Base-by-base conservation (phyloP, 2,888 invertebrate genomes). In the Cancer borealis region DNA sequence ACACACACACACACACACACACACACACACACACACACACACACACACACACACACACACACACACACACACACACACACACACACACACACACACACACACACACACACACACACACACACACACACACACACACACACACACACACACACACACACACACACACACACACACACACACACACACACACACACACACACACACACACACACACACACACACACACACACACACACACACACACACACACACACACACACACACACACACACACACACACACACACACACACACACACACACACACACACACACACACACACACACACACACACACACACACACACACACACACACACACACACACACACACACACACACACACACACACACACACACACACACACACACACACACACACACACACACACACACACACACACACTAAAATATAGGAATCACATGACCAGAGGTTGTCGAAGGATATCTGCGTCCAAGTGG, bases 261-360 rank as follows among this genome's bases (percentile, higher is more conserved):
- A 47, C 49, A 5, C 47, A 47, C 49, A 12, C 90, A 47, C 49
- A 45, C 90, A 47, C 49, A 5, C 90, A 90, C 97, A 12, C 54
- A 1, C 47, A 45, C 54, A 21, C 47, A 8, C 90, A 90, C 54
- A 6, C 54, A 90, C 54, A 45, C 90, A 46, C 47, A 45, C 54
- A 90, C 47, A 6, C 47, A 90, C 54, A 45, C 90, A 45, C 90
- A 21, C 49, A 66, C 91, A 14, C 54, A 91, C 54, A 14, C 30
- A 30, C 49, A 49, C 60, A 60, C 26, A 54, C 49, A 91, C 66
- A 49, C 30, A 17, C 66, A 49, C 91, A 66, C 54, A 14, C 66
- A 91, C 54, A 49, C 5, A 49, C 66, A 91, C 54, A 54, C 91
- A 26, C 54, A 66, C 91, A 47, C 54, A 54, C 54, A 66, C 91